A percentile compares a stretch with the other conserved stretches of the same genome.
phyloP scores from a whole-genome alignment of 2,888 invertebrate genomes.

The Zele albiditarsus region DNA sequence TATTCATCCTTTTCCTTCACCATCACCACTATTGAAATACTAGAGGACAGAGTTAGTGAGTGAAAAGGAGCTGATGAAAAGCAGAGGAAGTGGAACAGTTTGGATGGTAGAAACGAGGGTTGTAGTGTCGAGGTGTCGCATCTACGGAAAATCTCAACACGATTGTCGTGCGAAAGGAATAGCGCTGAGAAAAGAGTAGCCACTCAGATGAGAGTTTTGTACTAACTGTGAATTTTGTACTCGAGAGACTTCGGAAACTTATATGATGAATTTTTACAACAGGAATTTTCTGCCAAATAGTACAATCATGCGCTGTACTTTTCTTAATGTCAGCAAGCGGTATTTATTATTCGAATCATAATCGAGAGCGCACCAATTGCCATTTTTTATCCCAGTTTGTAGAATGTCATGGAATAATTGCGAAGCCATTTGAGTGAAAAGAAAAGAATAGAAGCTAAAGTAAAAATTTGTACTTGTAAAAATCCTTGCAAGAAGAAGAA shows the following conservation, averaged over 20 bases:
- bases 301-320: background rate
- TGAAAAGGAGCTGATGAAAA: slow-evolving; percentile 37
- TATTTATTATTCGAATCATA: background rate
- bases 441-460: background rate
- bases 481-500: background rate
- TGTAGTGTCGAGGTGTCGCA: slow-evolving; percentile 43
- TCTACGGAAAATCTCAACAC: slow-evolving; percentile 57
- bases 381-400: too few relatives aligned
- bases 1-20: slow-evolving; percentile 6
- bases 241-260: background rate
- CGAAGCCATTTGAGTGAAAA: background rate
- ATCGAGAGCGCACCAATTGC: too few relatives aligned
- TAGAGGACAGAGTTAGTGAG: slow-evolving; percentile 30
- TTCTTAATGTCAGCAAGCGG: background rate
- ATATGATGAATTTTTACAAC: background rate
- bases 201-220: slow-evolving; percentile 45
- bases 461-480: background rate
- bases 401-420: too few relatives aligned
- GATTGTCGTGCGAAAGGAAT: slow-evolving; percentile 48
- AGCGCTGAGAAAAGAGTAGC: slow-evolving; percentile 51
- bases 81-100: slow-evolving; percentile 39
- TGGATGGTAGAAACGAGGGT: slow-evolving; percentile 37
- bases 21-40: background rate
- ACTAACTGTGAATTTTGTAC: slow-evolving; percentile 21
- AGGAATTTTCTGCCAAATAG: background rate